Evolutionary conservation across 1,140 invertebrate species (phyloP).

Genomic region (Drosophila kepulauana): DNA sequence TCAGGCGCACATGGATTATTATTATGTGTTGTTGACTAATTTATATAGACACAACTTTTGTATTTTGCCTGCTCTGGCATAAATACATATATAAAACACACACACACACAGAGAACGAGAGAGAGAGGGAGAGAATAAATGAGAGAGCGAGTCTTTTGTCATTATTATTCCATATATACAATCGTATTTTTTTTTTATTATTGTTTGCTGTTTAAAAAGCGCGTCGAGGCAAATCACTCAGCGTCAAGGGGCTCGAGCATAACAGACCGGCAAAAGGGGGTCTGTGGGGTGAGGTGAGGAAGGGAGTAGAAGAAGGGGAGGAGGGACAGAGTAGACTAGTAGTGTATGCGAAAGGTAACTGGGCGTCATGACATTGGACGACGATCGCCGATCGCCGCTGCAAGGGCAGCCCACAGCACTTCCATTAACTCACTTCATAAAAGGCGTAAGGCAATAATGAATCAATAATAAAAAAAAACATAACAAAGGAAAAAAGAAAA

Average conservation of each 20-base stretch:
- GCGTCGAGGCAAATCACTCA: constrained; percentile 57
- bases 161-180: constrained; percentile 46
- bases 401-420: constrained; percentile 32
- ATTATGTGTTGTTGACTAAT: constrained; percentile 48
- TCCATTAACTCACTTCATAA: constrained; percentile 1
- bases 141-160: constrained; percentile 2
- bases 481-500: neutral
- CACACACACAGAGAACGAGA: neutral
- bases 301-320: too few relatives aligned
- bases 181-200: constrained; percentile 33
- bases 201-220: constrained; percentile 53
- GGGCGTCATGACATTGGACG: constrained; percentile 33
- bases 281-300: neutral
- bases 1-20: constrained; percentile 42
- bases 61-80: constrained; percentile 45
- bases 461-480: constrained; percentile 24
- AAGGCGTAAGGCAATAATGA: constrained; percentile 27
- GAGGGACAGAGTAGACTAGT: neutral
- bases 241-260: constrained; percentile 22
- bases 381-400: constrained; percentile 28
- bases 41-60: constrained; percentile 46
- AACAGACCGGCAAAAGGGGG: neutral
- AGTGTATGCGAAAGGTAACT: constrained; percentile 27
- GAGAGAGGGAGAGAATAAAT: neutral
- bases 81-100: constrained; percentile 21